Evolutionary conservation across 2,888 invertebrate genomes (phyloP).

Genomic region (Drymonia ruficornis): DNA sequence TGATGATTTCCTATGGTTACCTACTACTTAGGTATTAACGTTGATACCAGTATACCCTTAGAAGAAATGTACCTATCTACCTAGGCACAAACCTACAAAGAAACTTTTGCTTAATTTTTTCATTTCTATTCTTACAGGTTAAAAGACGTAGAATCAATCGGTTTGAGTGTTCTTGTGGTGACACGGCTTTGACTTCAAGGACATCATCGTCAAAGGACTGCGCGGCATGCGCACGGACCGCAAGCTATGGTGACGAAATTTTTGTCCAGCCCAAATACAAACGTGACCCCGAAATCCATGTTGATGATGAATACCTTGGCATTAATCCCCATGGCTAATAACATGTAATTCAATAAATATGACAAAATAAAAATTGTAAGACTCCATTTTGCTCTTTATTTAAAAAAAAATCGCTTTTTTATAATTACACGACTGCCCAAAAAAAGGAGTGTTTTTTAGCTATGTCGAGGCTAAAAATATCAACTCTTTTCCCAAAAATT

Average conservation of each 20-base stretch:
- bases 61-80: no score
- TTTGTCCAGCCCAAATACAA: constrained; percentile 52
- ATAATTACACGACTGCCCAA: no score
- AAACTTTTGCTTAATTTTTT: background rate
- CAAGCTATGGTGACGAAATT: constrained; percentile 8
- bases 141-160: constrained; percentile 19
- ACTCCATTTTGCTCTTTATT: background rate
- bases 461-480: no score
- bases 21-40: no score
- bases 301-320: constrained; percentile 32
- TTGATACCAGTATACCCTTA: no score
- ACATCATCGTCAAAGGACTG: constrained; percentile 11
- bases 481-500: background rate
- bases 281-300: constrained; percentile 57
- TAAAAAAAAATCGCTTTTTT: background rate
- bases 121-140: constrained; percentile 16
- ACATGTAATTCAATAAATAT: background rate
- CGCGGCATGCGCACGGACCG: constrained; percentile 12
- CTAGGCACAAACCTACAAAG: no score
- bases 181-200: constrained; percentile 7
- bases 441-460: no score
- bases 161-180: constrained; percentile 14
- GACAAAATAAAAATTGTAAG: constrained; percentile 3
- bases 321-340: constrained; percentile 18
- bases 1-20: no score